Percentiles rank a stretch among this genome's conserved stretches.
phyloP scores from a whole-genome alignment of 2,888 invertebrate genomes.

The Synanthedon andrenaeformis region DNA sequence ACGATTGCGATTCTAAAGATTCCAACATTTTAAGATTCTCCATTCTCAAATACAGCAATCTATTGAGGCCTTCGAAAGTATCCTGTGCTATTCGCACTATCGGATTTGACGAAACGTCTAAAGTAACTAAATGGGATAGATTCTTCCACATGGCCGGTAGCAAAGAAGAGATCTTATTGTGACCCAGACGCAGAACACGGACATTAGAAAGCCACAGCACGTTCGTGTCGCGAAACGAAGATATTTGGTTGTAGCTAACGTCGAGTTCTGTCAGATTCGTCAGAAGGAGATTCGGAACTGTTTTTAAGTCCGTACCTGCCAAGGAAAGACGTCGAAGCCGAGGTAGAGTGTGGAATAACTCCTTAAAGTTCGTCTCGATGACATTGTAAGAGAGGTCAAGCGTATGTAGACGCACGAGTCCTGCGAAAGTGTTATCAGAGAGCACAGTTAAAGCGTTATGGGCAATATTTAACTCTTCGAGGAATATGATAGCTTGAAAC shows the following conservation, averaged over 20 bases:
- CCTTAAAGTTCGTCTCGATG: constrained; percentile 82
- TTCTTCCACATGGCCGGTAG: constrained; percentile 76
- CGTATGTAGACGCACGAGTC: constrained; percentile 76
- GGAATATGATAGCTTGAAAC: constrained; percentile 74
- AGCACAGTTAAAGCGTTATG: constrained; percentile 81
- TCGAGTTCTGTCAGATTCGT: constrained; percentile 76
- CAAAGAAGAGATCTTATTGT: constrained; percentile 77
- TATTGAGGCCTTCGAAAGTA: constrained; percentile 74
- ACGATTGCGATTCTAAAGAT: constrained; percentile 77
- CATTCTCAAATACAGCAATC: constrained; percentile 77
- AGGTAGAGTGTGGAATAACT: constrained; percentile 82
- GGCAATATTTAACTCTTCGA: constrained; percentile 79
- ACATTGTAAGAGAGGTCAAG: constrained; percentile 81
- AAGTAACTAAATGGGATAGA: constrained; percentile 73
- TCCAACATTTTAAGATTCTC: constrained; percentile 75
- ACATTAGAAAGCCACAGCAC: constrained; percentile 74
- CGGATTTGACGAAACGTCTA: constrained; percentile 84
- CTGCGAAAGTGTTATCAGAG: constrained; percentile 85
- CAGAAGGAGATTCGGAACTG: constrained; percentile 77
- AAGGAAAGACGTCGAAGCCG: constrained; percentile 77
- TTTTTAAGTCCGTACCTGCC: constrained; percentile 75
- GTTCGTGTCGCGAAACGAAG: constrained; percentile 73
- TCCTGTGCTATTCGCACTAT: constrained; percentile 75
- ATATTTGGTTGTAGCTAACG: constrained; percentile 77
- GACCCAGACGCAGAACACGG: constrained; percentile 75